Percentiles rank a stretch among this genome's conserved stretches.
These are phyloP conservation scores for Agrochola lychnidis DNA, from an alignment of 2,888 invertebrate genomes.

Conservation along the genomic window DNA sequence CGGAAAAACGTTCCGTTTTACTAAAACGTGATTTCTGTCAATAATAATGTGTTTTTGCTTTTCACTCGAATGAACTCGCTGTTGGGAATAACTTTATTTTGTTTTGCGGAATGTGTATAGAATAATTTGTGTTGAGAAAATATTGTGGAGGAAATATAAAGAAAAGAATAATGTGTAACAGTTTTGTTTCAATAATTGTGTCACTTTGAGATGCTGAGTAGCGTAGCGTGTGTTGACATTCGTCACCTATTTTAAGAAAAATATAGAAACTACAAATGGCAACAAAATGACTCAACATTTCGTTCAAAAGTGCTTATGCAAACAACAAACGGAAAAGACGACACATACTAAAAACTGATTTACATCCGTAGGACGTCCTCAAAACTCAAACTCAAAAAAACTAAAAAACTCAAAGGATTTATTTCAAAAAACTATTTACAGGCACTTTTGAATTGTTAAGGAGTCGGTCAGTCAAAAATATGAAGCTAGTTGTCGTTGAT, in stretches of 20 bases:
- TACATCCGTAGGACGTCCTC: too few species aligned
- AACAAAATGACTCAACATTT: background rate
- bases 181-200: slow-evolving; percentile 2
- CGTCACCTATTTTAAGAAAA: too few species aligned
- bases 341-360: background rate
- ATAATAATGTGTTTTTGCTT: slow-evolving; percentile 62
- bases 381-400: too few species aligned
- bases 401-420: too few species aligned
- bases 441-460: too few species aligned
- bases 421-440: too few species aligned
- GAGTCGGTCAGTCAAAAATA: too few species aligned
- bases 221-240: background rate
- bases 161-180: background rate
- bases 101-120: slow-evolving; percentile 46
- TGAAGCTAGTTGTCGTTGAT: too few species aligned
- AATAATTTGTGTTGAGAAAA: slow-evolving; percentile 40
- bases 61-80: slow-evolving; percentile 50
- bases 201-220: slow-evolving; percentile 11
- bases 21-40: slow-evolving; percentile 65
- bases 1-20: slow-evolving; percentile 57
- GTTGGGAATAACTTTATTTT: slow-evolving; percentile 42
- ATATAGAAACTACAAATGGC: background rate
- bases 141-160: slow-evolving; percentile 9
- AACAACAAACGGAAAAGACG: background rate
- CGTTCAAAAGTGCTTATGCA: too few species aligned